Conservation (phyloP, 92 coral and sea anemone genomes). For the Meandrina meandrites region DNA sequence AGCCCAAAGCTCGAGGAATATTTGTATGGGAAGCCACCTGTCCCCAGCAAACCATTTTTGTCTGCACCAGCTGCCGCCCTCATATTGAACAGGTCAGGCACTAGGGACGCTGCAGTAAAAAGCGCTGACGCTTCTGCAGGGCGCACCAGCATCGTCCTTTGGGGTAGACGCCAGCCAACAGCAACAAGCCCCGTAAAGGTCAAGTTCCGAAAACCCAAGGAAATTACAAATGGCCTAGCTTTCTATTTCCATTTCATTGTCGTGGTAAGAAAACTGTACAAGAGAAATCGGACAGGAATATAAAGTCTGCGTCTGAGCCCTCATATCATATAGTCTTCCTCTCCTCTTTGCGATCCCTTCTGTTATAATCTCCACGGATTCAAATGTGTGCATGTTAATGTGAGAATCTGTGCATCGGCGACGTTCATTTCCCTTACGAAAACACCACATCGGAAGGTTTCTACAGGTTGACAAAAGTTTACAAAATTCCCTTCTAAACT, state of each 20-base stretch:
- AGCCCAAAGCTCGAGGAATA: no score
- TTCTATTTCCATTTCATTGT: neutral
- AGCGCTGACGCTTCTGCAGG: no score
- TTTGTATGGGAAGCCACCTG: no score
- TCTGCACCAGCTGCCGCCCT: no score
- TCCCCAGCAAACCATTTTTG: no score
- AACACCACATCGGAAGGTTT: neutral
- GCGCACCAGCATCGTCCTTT: no score
- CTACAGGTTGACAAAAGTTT: conserved; percentile 3
- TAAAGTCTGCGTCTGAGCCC: no score
- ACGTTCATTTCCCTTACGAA: neutral
- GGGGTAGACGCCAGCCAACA: no score
- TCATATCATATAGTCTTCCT: conserved; percentile 35
- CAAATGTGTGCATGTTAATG: neutral
- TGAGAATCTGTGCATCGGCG: neutral
- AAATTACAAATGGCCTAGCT: neutral
- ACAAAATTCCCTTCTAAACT: conserved; percentile 37
- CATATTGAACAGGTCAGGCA: no score
- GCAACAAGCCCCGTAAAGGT: no score
- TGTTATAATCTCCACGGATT: neutral
- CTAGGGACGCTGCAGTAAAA: no score
- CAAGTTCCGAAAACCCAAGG: no score
- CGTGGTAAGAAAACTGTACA: conserved; percentile 8
- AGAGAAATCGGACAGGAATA: neutral
- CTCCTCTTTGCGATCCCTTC: conserved; percentile 7